Evolutionary conservation across 2,113 vertebrate genomes (phyloP), one percentile per base, ranked within the genome.

Genomic region (Synchiropus splendidus): DNA sequence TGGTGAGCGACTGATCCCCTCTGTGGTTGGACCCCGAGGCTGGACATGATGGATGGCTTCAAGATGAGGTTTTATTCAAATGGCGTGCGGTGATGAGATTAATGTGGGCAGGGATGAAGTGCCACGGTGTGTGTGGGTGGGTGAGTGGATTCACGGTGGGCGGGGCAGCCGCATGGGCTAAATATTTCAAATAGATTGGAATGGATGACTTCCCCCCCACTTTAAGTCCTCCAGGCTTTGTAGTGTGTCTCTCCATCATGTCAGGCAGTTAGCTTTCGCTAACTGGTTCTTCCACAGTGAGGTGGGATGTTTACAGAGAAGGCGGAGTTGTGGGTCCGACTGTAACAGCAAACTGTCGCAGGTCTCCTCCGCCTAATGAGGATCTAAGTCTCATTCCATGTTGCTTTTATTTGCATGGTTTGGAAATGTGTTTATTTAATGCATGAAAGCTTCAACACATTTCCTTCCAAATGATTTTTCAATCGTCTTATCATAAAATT

Each of bases 211-310:
- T 5, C 38, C 42, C 18, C 45, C 12, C 15, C 18, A 10, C 5
- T 38, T 14, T 2, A 18, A 31, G 30, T 40, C 58, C 61, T 47
- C 34, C 11, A 16, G 59, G 54, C 51, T 15, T 9, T 58, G 32
- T 21, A 18, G 40, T 4, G 10, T 8, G 27, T 18, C 14, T 54
- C 48, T 45, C 51, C 30, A 54, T 47, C 13, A 18, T 51, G 53
- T 56, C 14, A 27, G 21, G 21, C 21, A 27, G 21, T 27, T 27
- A 17, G 10, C 45, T 12, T 58, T 61, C 50, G 41, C 48, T 12
- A 57, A 61, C 64, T 63, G 67, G 48, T 72, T 77, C 55, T 34
- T 49, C 62, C 45, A 47, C 58, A 54, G 39, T n/a, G 6, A 16
- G 39, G 16, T 16, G 47, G 12, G 39, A 45, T 54, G 51, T 74